Evolutionary conservation across 2,888 invertebrate genomes (phyloP).

Genomic region (Nomada lathburiana): DNA sequence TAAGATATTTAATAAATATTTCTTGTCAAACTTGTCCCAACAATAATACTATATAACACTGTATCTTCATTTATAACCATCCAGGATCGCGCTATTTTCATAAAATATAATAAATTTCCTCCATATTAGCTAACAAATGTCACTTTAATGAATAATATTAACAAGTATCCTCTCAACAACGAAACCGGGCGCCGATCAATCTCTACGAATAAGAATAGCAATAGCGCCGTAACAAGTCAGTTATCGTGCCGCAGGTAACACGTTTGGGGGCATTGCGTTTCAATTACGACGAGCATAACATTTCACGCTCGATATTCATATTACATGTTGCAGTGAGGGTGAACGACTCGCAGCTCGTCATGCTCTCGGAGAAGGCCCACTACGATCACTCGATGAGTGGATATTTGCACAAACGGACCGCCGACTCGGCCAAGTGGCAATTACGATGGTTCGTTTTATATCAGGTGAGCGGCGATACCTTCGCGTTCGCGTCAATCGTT

Average conservation of each 20-base stretch:
- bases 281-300: background rate
- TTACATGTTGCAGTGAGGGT: slow-evolving; percentile 87
- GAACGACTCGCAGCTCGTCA: slow-evolving; percentile 93
- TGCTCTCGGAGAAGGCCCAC: slow-evolving; percentile 94
- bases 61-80: no score
- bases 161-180: no score
- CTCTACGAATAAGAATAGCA: background rate
- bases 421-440: slow-evolving; percentile 96
- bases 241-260: background rate
- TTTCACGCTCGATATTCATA: background rate
- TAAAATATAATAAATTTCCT: no score
- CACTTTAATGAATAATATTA: no score
- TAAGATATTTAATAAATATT: no score
- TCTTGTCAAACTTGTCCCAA: no score
- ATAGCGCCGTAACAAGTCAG: background rate
- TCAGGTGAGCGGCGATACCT: slow-evolving; percentile 87
- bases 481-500: background rate
- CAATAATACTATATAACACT: no score
- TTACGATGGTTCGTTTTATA: slow-evolving; percentile 92
- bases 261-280: background rate
- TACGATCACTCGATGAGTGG: slow-evolving; percentile 93
- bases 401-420: slow-evolving; percentile 93
- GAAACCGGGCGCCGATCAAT: no score
- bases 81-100: no score
- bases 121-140: no score